Evolutionary conservation across 2,888 invertebrate species (phyloP), one percentile per base, ranked within the genome.

Genomic region (Chironomus riparius): DNA sequence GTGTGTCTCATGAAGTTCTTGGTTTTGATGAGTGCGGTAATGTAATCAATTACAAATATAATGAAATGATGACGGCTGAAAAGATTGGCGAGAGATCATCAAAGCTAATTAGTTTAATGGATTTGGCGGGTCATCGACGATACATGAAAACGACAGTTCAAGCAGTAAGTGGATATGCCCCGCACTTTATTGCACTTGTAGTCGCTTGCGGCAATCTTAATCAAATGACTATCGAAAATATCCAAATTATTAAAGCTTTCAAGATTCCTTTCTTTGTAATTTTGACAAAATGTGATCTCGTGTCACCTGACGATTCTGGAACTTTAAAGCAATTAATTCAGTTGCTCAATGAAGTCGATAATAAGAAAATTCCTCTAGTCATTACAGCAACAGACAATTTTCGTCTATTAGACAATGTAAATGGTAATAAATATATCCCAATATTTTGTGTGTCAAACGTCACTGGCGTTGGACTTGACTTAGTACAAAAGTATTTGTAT

Each of bases 131-230:
- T 0, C 97, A 98, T 85, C 90, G 92, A 79, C 97, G 98, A 83
- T 99, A 98, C 82, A 89, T 98, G 82, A 88, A 94, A 78, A 98
- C 98, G 71, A 98, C 98, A 1, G 90, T 98, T 50, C 93, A 95
- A 83, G 98, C 98, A 0, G 86, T 98, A 50, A 95, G 95, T 4
- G 95, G 96, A 0, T 95, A 97, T 85, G 92, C 91, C 0, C 97
- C 97, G 0, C 96, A 98, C 84, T 93, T 93, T 83, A 93, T 92
- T 47, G 91, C 95, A 91, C 86, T 95, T 73, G 93, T 94, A 48
- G 90, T 94, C 70, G 90, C 91, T 0, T 90, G 92, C 22, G 91
- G 92, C 0, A 95, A 95, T 10, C 89, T 92, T 61, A 90, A 90
- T 0, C 88, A 90, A 4, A 93, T 92, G 82, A 95, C 96, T 0